phyloP scores from a whole-genome alignment of 1,140 invertebrate species.

The Triops cancriformis region DNA sequence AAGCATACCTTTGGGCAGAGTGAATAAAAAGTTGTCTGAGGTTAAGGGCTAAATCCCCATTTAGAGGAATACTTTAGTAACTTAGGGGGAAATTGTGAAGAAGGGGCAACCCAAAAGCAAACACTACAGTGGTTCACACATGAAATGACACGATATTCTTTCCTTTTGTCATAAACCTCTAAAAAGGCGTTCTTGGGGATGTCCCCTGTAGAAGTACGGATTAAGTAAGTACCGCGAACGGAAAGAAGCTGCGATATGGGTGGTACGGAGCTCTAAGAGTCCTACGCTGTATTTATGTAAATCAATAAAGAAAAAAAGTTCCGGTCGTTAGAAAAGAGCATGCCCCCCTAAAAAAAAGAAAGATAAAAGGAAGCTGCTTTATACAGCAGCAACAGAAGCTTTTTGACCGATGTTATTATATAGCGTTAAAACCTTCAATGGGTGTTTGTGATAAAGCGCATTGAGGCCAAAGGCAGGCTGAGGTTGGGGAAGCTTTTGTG shows the following conservation, averaged over 20 bases:
- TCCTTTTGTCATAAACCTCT: background rate
- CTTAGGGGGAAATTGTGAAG: background rate
- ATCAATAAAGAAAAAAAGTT: background rate
- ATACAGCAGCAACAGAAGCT: slow-evolving; percentile 6
- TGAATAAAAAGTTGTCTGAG: background rate
- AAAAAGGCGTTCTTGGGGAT: background rate
- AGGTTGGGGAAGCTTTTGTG: background rate
- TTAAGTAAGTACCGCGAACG: background rate
- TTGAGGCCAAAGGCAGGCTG: background rate
- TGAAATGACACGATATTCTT: background rate
- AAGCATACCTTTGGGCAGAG: background rate
- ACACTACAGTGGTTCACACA: background rate
- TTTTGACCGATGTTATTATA: slow-evolving; percentile 11
- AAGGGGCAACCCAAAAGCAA: slow-evolving; percentile 2
- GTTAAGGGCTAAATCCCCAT: background rate
- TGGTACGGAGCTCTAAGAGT: background rate
- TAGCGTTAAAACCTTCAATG: background rate
- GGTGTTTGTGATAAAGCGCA: background rate
- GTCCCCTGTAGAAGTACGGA: background rate
- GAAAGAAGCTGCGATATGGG: background rate
- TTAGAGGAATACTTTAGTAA: background rate
- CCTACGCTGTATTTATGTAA: background rate
- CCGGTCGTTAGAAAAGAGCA: background rate
- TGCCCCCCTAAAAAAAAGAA: background rate
- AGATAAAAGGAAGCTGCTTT: slow-evolving; percentile 5